Evolutionary conservation across 2,113 vertebrate genomes (phyloP).

Genomic region (Gadus macrocephalus): DNA sequence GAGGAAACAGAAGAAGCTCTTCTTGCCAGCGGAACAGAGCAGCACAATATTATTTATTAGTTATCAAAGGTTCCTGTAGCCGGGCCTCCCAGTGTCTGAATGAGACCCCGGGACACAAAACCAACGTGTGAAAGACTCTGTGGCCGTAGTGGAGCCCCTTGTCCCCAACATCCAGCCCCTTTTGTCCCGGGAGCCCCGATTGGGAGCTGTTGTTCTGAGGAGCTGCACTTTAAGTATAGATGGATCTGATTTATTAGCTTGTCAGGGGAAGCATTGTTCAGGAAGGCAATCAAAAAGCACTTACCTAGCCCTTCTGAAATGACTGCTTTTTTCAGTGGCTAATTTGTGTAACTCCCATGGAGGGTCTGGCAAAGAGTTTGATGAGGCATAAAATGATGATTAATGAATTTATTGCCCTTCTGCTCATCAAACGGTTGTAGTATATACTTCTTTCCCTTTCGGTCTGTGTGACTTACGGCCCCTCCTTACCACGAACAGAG

Average conservation of each 20-base stretch:
- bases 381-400: conserved; percentile 99
- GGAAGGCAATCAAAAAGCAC: conserved; percentile 99
- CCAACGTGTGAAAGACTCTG: conserved; percentile 65
- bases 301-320: conserved; percentile 99
- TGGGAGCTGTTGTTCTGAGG: conserved; percentile 78
- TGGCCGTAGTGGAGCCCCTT: conserved; percentile 63
- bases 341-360: conserved; percentile 99
- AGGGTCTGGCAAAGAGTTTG: conserved; percentile 98
- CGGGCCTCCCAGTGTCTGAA: conserved; percentile 69
- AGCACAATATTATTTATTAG: conserved; percentile 56
- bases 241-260: conserved; percentile 99
- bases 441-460: conserved; percentile 79
- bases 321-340: conserved; percentile 97
- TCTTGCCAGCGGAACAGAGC: conserved; percentile 56
- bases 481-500: too few species aligned
- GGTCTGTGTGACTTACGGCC: conserved; percentile 66
- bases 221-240: conserved; percentile 81
- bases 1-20: conserved; percentile 52
- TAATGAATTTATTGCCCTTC: conserved; percentile 99
- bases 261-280: conserved; percentile 96
- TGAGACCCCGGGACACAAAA: conserved; percentile 67
- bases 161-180: conserved; percentile 62
- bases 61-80: conserved; percentile 63
- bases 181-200: conserved; percentile 69
- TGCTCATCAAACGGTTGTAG: conserved; percentile 93